Evolutionary conservation across 2,113 vertebrate genomes (phyloP), one percentile per base, ranked within the genome.

Genomic region (Gnathonemus longibarbis): DNA sequence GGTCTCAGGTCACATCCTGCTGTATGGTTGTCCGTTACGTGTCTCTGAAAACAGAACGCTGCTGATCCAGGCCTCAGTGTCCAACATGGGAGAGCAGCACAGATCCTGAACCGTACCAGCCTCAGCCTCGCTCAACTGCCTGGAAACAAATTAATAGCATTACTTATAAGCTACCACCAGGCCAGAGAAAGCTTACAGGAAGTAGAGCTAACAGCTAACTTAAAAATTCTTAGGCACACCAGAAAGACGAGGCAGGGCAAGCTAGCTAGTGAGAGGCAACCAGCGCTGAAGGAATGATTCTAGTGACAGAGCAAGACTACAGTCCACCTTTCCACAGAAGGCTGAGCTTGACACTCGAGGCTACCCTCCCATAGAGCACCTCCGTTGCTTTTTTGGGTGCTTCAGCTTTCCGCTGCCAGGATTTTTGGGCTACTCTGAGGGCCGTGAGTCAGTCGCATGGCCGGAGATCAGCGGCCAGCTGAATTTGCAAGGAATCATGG

Each of bases 341-440:
- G 11, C n/a, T 24, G n/a, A 58, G 80, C 83, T 50, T 62, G 86
- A 86, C 35, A 0, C 35, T 50, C 31, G 89, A 85, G 45, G 80
- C 45, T 7, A 42, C 87, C 90, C 88, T 88, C 31, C 91, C 58
- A 50, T 86, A 88, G 84, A 89, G 31, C 83, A 27, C 88, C 93
- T 94, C 93, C 92, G 95, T 94, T 70, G 92, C 89, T 66, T 92
- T 94, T 91, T 90, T 87, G 70, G 84, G 74, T 88, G 53, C 89
- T 80, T 90, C 77, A 83, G 48, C 90, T 85, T 74, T 90, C 27
- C 85, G 86, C 39, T 74, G 88, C n/a, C 5, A 15, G 24, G 66
- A 3, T 49, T 77, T 80, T 77, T 46, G 39, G 42, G 7, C 45
- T 45, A 13, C 53, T 46, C 17, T 86, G 84, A 49, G 8, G 15